Conservation (phyloP, 2,888 invertebrate species). For the Siphlonurus alternatus region DNA sequence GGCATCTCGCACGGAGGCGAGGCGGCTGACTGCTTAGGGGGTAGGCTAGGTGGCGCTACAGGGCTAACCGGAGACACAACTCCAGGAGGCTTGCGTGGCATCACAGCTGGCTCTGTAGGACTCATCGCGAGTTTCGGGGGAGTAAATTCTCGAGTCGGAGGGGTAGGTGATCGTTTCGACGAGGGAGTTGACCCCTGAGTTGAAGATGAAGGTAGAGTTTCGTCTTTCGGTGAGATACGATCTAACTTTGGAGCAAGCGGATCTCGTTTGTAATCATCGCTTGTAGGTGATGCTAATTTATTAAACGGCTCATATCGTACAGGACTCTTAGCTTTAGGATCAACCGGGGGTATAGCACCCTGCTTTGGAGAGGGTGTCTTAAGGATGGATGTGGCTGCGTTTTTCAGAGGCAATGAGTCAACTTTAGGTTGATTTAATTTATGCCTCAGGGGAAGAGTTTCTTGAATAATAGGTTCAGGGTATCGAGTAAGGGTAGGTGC, state of each 20-base stretch:
- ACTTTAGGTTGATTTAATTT: neutral
- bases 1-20: neutral
- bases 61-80: neutral
- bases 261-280: neutral
- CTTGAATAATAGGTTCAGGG: neutral
- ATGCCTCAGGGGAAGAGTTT: neutral
- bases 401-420: neutral
- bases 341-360: neutral
- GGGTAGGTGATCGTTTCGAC: neutral
- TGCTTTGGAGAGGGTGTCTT: neutral
- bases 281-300: neutral
- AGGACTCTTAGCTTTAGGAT: neutral
- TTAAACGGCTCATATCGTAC: neutral
- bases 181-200: neutral
- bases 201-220: neutral
- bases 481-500: slow-evolving; percentile 1
- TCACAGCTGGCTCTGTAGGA: too few species aligned
- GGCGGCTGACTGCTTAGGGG: neutral
- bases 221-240: neutral
- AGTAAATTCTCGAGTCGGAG: neutral
- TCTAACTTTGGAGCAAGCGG: neutral
- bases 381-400: neutral
- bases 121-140: neutral
- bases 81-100: neutral
- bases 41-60: neutral